These are phyloP conservation scores for Stenodema calcarata DNA, from an alignment of 2,888 invertebrate species.

Conservation along the genomic window DNA sequence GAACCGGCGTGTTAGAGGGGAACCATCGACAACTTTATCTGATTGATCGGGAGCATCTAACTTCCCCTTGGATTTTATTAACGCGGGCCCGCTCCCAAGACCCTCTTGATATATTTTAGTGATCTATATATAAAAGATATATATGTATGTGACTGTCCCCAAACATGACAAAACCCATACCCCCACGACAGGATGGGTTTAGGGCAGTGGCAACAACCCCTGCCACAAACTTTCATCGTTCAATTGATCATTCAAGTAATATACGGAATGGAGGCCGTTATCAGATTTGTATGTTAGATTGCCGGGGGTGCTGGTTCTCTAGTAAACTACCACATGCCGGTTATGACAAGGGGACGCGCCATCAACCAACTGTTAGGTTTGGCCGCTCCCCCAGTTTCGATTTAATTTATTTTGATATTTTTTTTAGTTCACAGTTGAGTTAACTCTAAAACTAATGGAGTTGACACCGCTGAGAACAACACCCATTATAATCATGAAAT, in stretches of 20 bases:
- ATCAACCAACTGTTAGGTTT: neutral
- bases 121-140: neutral
- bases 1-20: neutral
- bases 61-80: neutral
- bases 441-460: neutral
- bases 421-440: neutral
- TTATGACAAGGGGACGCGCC: neutral
- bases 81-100: neutral
- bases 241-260: neutral
- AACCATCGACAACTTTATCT: slow-evolving; percentile 10
- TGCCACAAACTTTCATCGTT: neutral
- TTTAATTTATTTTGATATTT: neutral
- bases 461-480: neutral
- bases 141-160: neutral
- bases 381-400: neutral
- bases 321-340: neutral
- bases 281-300: neutral
- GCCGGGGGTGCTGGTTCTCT: neutral
- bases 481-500: neutral
- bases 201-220: neutral
- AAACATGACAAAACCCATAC: neutral
- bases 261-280: slow-evolving; percentile 8
- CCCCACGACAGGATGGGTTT: neutral
- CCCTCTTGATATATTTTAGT: neutral
- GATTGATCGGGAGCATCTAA: neutral